Evolutionary conservation across 2,113 vertebrate species (phyloP), one percentile per base, ranked within the genome.

Genomic region (Irena cyanogastra): DNA sequence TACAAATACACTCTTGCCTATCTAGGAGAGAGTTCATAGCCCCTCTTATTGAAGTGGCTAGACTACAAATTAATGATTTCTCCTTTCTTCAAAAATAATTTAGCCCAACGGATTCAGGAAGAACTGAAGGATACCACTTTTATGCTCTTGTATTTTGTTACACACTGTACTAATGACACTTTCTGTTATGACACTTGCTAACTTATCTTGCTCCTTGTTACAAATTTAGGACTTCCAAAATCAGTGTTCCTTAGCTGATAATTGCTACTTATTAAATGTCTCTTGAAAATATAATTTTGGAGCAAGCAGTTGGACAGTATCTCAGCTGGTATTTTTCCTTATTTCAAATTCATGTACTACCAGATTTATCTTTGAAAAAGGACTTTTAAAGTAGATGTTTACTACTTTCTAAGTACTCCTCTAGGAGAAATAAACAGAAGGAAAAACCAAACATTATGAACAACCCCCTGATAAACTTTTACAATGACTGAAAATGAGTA

Each of bases 401-500:
- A 52, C 5, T 56, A n/a, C 13, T 52, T 71, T 23, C 1, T 22
- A 72, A 71, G 16, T 17, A 66, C 6, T 75, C 20, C 42, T 54
- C 60, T 52, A 74, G 9, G 45, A 78, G 23, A 89, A 70, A 83
- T 24, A 44, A 22, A 50, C 6, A 31, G 23, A 50, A 16, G 6
- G 16, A 13, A 35, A 82, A 72, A 5, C 8, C 11, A 56, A 84
- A 35, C 35, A 33, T 24, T n/a, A 33, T 18, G 15, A 91, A n/a
- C 24, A 49, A 24, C 5, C 2, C 53, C 4, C 4, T 23, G 30
- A 23, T 60, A 52, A 21, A 47, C 23, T 72, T 63, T 11, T 21
- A 10, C 6, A 44, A 72, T 1, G 4, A 26, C 24, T 23, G 4
- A 57, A 87, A 69, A 74, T 5, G 0, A 65, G 17, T 9, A 41